Evolutionary conservation across 2,888 invertebrate species (phyloP), one percentile per base, ranked within the genome.

Genomic region (Mesorhabditis spiculigera): DNA sequence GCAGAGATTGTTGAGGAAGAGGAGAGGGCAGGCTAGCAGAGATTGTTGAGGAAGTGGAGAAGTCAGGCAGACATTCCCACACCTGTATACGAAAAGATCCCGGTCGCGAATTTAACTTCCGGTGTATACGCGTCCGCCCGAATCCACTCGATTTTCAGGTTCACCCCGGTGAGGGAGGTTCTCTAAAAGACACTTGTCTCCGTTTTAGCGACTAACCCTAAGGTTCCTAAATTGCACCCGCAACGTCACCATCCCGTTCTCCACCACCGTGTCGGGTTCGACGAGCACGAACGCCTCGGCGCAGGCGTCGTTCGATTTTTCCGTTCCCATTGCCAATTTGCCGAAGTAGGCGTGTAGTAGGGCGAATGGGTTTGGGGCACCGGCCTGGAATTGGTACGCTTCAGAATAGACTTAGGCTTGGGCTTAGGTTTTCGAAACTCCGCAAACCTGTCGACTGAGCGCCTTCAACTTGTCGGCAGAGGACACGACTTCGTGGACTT

Each of bases 131-230:
- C 58, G n/a, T 50, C 58, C n/a, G 10, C 58, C 8, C 58, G 58
- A 50, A 50, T n/a, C 58, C 58, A 50, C n/a, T 50, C 58, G n/a
- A 50, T 50, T n/a, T 50, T n/a, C 58, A 50, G 58, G 58, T n/a
- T 10, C 10, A 50, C n/a, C 58, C 10, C 58, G 58, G 8, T 50
- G 58, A 50, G 58, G n/a, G n/a, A 50, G n/a, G 58, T 50, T 50
- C 10, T 10, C 58, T 50, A n/a, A 50, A 50, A 50, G 58, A 13
- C n/a, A 13, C 8, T 50, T 10, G n/a, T 13, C 58, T 13, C 8
- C n/a, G 58, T 50, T 50, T 13, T 10, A 50, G 3, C 8, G 58
- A 50, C 10, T 3, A 50, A 50, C 58, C 58, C n/a, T 50, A 50
- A 50, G 58, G n/a, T 50, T 50, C 58, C n/a, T n/a, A 50, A 50